Evolutionary conservation across 2,888 invertebrate species (phyloP).

Genomic region (Drosophila maculinotata): DNA sequence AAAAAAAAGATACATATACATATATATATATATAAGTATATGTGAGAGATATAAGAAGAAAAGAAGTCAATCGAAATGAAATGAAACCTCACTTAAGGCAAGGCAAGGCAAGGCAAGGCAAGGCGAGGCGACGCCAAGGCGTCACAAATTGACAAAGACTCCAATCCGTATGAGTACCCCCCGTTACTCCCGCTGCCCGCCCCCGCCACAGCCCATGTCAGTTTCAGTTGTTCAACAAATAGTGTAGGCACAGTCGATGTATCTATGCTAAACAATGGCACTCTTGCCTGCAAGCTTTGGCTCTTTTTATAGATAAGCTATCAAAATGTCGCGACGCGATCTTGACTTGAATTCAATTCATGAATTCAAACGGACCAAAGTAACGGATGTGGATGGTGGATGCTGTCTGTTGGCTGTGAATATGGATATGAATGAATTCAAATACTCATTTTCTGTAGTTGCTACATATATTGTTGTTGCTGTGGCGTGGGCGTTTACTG

Average conservation of each 20-base stretch:
- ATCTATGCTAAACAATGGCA: slow-evolving; percentile 60
- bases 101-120: slow-evolving; percentile 69
- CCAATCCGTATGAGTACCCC: slow-evolving; percentile 8
- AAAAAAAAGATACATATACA: slow-evolving; percentile 21
- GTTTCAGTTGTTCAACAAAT: slow-evolving; percentile 1
- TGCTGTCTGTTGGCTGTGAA: slow-evolving; percentile 27
- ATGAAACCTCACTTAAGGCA: slow-evolving; percentile 76
- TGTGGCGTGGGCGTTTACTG: slow-evolving; percentile 29
- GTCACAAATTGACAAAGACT: slow-evolving; percentile 69
- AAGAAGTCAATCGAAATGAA: slow-evolving; percentile 58
- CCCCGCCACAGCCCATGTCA: background rate
- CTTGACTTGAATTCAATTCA: slow-evolving; percentile 72
- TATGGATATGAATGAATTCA: background rate
- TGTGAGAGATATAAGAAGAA: slow-evolving; percentile 5
- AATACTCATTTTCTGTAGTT: too few species aligned
- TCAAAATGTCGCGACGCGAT: slow-evolving; percentile 75
- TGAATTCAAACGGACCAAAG: slow-evolving; percentile 52
- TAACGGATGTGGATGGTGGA: slow-evolving; percentile 60
- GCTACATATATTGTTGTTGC: background rate
- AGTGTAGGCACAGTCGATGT: slow-evolving; percentile 44
- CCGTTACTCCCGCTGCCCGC: too few species aligned
- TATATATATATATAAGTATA: too few species aligned
- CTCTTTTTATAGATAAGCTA: slow-evolving; percentile 62
- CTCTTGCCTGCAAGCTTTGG: slow-evolving; percentile 29
- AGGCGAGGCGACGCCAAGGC: slow-evolving; percentile 70